Conservation (phyloP, 2,113 vertebrate genomes). For the Otocyon megalotis region DNA sequence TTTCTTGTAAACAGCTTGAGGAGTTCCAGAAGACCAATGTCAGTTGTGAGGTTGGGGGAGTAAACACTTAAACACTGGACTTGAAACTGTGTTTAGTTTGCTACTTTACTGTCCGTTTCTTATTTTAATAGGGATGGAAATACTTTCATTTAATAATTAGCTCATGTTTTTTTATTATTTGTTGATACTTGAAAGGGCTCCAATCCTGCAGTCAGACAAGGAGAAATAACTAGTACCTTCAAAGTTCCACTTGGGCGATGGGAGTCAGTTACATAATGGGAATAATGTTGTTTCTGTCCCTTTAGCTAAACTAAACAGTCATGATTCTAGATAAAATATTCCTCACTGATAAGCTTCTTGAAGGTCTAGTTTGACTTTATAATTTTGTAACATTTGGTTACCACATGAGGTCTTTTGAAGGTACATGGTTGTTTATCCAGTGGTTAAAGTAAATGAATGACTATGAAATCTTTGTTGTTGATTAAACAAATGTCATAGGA, state of each 20-base stretch:
- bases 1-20: neutral
- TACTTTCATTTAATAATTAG: constrained; percentile 53
- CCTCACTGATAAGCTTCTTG: neutral
- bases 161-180: constrained; percentile 18
- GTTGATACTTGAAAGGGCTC: neutral
- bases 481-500: constrained; percentile 49
- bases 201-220: neutral
- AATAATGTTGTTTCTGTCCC: neutral
- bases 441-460: constrained; percentile 25
- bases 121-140: neutral
- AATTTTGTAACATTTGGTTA: constrained; percentile 6
- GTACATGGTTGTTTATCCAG: constrained; percentile 40
- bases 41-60: neutral
- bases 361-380: constrained; percentile 6
- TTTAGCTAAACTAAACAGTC: neutral
- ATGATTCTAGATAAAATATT: constrained; percentile 10
- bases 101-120: neutral
- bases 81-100: constrained; percentile 25
- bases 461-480: constrained; percentile 49
- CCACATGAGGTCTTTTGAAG: constrained; percentile 12
- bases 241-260: neutral
- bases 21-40: neutral
- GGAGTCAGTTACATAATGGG: neutral
- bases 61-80: neutral
- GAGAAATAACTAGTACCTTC: neutral